These are phyloP conservation scores for Chloropsis cyanopogon DNA, from an alignment of 2,113 vertebrate species.

Conservation along the genomic window DNA sequence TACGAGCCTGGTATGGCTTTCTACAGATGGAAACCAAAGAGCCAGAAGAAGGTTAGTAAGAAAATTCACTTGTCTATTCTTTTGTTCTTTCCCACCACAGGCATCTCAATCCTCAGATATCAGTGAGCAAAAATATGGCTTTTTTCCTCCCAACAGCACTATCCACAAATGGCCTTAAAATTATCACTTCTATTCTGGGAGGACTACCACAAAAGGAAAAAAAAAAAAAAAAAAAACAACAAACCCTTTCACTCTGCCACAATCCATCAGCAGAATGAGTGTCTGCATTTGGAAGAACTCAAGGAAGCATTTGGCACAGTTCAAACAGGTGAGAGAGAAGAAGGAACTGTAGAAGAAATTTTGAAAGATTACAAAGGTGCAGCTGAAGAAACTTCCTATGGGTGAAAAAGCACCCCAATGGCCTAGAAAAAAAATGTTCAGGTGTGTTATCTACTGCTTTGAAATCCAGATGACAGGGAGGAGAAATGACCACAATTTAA, in stretches of 20 bases:
- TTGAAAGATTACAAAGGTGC: background rate
- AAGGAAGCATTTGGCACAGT: background rate
- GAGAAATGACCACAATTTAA: background rate
- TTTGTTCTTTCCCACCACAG: background rate
- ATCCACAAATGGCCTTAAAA: background rate
- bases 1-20: background rate
- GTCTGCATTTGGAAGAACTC: background rate
- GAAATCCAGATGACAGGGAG: background rate
- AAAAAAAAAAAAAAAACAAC: background rate
- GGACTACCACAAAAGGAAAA: background rate
- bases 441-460: background rate
- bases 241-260: background rate
- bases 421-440: background rate
- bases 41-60: background rate
- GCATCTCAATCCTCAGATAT: background rate
- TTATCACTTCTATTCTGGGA: background rate
- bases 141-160: background rate
- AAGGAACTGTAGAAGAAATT: background rate
- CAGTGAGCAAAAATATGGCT: background rate
- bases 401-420: background rate
- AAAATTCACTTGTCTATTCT: background rate
- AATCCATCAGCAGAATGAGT: background rate
- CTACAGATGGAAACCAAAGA: background rate
- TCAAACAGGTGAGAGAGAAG: background rate
- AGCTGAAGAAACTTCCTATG: background rate